These are phyloP conservation scores for Cremastinae sp. DNA, from an alignment of 2,888 invertebrate genomes.

Conservation along the genomic window DNA sequence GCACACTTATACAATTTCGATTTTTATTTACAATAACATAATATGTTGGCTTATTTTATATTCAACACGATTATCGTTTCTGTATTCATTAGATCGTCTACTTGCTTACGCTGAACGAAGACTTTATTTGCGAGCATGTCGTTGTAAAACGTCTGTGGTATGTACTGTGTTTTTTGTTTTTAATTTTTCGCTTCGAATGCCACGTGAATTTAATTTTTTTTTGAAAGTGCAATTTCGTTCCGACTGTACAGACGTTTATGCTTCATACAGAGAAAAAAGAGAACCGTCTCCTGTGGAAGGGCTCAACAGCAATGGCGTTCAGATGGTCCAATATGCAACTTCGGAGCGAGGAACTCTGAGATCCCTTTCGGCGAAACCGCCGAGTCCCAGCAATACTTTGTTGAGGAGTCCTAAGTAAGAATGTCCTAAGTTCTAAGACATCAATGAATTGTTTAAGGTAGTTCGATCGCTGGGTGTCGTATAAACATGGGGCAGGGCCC, in stretches of 20 bases:
- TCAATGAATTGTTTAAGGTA: neutral
- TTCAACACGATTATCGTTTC: slow-evolving; percentile 36
- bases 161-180: slow-evolving; percentile 57
- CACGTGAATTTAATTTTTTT: neutral
- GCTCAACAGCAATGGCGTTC: slow-evolving; percentile 80
- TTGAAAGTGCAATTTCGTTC: slow-evolving; percentile 15
- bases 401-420: slow-evolving; percentile 75
- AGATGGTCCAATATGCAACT: slow-evolving; percentile 85
- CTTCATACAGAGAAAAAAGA: slow-evolving; percentile 74
- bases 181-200: neutral
- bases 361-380: slow-evolving; percentile 82
- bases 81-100: slow-evolving; percentile 48
- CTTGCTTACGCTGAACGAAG: slow-evolving; percentile 52
- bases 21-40: neutral
- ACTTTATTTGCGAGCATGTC: slow-evolving; percentile 68
- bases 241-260: slow-evolving; percentile 43
- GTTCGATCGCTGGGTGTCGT: too few species aligned
- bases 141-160: slow-evolving; percentile 59
- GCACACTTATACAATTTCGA: neutral
- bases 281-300: slow-evolving; percentile 79
- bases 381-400: slow-evolving; percentile 74
- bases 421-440: neutral
- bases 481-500: too few species aligned
- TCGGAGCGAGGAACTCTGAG: slow-evolving; percentile 83
- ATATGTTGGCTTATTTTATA: slow-evolving; percentile 32